A percentile compares a stretch with the other conserved stretches of the same genome.
These are phyloP conservation scores for Chouioia cunea DNA, from an alignment of 2,888 invertebrate species.

Conservation along the genomic window DNA sequence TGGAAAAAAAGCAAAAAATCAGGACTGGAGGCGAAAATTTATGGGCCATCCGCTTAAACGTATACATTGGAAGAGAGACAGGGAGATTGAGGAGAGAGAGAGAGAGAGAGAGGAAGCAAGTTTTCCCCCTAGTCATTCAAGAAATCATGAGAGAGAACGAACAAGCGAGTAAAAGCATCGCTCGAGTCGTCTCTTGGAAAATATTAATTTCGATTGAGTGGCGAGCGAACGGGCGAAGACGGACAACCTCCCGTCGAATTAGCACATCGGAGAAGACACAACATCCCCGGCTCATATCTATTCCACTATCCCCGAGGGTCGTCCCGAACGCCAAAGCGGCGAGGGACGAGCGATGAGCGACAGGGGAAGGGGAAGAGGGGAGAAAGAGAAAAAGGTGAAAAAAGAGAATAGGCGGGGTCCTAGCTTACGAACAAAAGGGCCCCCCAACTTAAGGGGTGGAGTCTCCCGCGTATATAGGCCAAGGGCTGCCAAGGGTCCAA, in stretches of 20 bases:
- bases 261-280: slow-evolving; percentile 58
- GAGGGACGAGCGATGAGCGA: not conserved
- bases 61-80: slow-evolving; percentile 1
- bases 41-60: slow-evolving; percentile 16
- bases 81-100: not conserved
- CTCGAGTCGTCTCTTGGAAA: slow-evolving; percentile 15
- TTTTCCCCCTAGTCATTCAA: slow-evolving; percentile 21
- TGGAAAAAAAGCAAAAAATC: too few relatives aligned
- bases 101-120: not conserved
- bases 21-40: not conserved
- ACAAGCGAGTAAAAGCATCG: slow-evolving; percentile 18
- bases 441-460: slow-evolving; percentile 60
- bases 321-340: slow-evolving; percentile 42
- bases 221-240: too few relatives aligned
- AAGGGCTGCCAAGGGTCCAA: not conserved
- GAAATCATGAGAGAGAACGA: slow-evolving; percentile 14
- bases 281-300: too few relatives aligned
- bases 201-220: slow-evolving; percentile 53
- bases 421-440: slow-evolving; percentile 52
- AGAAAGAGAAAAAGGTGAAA: slow-evolving; percentile 32
- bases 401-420: slow-evolving; percentile 63
- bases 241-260: slow-evolving; percentile 62
- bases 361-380: not conserved
- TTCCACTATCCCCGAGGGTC: too few relatives aligned
- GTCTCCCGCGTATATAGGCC: slow-evolving; percentile 53